Percentiles rank a stretch among this genome's conserved stretches.
Evolutionary conservation across 2,113 vertebrate species (phyloP).

Genomic region (Arothron firmamentum): DNA sequence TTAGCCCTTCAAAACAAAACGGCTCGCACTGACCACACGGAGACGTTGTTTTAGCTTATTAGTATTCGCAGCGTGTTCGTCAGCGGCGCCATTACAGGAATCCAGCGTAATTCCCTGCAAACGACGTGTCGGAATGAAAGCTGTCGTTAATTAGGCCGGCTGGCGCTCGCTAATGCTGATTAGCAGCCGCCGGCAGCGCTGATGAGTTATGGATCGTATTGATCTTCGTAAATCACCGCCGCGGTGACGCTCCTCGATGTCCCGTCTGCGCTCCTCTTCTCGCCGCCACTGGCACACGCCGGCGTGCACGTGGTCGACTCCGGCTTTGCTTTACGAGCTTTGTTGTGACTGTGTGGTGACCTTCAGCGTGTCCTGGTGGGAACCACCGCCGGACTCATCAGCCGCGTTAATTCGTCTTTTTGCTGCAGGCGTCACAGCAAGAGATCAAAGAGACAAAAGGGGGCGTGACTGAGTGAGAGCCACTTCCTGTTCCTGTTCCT

Average conservation of each 20-base stretch:
- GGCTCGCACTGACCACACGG: too few relatives aligned
- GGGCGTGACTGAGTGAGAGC: too few relatives aligned
- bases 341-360: neutral
- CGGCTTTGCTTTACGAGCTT: neutral
- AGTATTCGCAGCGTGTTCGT: constrained; percentile 14
- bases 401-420: neutral
- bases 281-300: neutral
- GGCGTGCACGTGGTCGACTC: neutral
- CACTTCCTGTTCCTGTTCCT: too few relatives aligned
- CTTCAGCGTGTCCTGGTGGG: neutral
- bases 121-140: constrained; percentile 12
- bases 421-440: too few relatives aligned
- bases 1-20: neutral
- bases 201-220: constrained; percentile 37
- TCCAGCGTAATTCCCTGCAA: neutral
- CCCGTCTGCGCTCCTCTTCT: constrained; percentile 18
- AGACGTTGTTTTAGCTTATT: constrained; percentile 5
- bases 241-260: constrained; percentile 19
- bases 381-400: neutral
- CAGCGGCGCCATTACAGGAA: neutral
- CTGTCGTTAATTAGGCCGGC: constrained; percentile 34
- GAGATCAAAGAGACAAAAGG: too few relatives aligned
- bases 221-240: constrained; percentile 35
- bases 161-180: constrained; percentile 30
- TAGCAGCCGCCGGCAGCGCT: constrained; percentile 8